Evolutionary conservation across 2,888 invertebrate species (phyloP), one percentile per base, ranked within the genome.

Genomic region (Laothoe populi): DNA sequence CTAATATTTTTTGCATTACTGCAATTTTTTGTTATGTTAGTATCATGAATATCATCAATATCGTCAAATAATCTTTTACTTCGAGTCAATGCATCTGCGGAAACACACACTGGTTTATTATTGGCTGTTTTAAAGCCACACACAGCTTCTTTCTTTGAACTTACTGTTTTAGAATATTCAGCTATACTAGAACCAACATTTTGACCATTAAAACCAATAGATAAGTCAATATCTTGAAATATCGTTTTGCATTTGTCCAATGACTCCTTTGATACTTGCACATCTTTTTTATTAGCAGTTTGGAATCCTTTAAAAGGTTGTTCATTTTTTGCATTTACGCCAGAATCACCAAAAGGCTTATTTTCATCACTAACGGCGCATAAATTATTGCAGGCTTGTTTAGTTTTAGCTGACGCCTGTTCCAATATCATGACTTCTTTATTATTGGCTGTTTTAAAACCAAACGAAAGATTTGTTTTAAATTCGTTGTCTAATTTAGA

Each of bases 211-310:
- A 59, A 53, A 70, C 78, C 79, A 49, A 45, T 42, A 23, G 60
- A 19, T 26, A 40, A 44, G 44, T 69, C 65, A 46, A 71, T 72
- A 66, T 62, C 63, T 48, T 67, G 23, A 24, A 90, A 88, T 16
- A 90, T 66, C 23, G 76, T 74, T 64, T 70, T 84, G 49, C 83
- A 86, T 69, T 78, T 84, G 24, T 77, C 72, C 42, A 90, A 67
- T 19, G 83, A 77, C 64, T 84, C 73, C 72, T 85, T 75, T 4
- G 86, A 83, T 48, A 87, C 60, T n/a, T 53, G 62, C 0, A 86
- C 73, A 24, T 68, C 63, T 69, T 84, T 84, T 13, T 85, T 84
- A 66, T 70, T 82, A n/a, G 82, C 85, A 0, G 84, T 84, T 69
- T 83, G 72, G 66, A 88, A 87, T 11, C 80, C 76, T 66, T 64